Evolutionary conservation across 1,140 invertebrate genomes (phyloP).

Genomic region (Tetragonula clypearis): DNA sequence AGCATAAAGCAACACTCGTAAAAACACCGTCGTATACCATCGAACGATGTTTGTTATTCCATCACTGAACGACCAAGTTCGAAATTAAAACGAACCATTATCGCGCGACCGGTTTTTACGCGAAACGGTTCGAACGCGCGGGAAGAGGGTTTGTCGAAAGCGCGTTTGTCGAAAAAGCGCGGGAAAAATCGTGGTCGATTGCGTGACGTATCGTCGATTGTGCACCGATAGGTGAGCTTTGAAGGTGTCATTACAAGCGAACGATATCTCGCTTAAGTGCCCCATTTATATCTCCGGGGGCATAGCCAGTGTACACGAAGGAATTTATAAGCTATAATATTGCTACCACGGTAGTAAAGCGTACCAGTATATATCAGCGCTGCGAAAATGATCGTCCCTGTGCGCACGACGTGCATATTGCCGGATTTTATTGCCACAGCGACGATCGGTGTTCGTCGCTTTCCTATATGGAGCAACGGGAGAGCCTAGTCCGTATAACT

Average conservation of each 20-base stretch:
- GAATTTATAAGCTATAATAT: constrained; percentile 80
- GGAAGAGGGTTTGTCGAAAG: neutral
- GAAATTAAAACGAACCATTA: neutral
- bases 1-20: constrained; percentile 51
- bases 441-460: constrained; percentile 53
- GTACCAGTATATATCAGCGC: constrained; percentile 71
- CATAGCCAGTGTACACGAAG: constrained; percentile 62
- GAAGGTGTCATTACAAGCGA: constrained; percentile 73
- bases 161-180: neutral
- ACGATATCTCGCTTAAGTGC: constrained; percentile 72
- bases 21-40: constrained; percentile 18
- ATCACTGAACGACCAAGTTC: neutral
- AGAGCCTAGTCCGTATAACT: constrained; percentile 42
- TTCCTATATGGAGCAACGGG: constrained; percentile 61
- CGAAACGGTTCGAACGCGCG: neutral
- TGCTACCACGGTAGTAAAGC: constrained; percentile 76
- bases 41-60: constrained; percentile 23
- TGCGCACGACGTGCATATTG: constrained; percentile 50
- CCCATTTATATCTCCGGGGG: constrained; percentile 70
- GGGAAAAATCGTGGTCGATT: constrained; percentile 36
- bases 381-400: constrained; percentile 70
- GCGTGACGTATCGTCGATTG: constrained; percentile 44
- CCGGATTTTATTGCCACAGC: constrained; percentile 71
- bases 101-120: neutral
- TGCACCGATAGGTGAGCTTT: constrained; percentile 61